A percentile compares a stretch with the other conserved stretches of the same genome.
phyloP scores from a whole-genome alignment of 2,888 invertebrate species.

The Epistrophella euchroma region DNA sequence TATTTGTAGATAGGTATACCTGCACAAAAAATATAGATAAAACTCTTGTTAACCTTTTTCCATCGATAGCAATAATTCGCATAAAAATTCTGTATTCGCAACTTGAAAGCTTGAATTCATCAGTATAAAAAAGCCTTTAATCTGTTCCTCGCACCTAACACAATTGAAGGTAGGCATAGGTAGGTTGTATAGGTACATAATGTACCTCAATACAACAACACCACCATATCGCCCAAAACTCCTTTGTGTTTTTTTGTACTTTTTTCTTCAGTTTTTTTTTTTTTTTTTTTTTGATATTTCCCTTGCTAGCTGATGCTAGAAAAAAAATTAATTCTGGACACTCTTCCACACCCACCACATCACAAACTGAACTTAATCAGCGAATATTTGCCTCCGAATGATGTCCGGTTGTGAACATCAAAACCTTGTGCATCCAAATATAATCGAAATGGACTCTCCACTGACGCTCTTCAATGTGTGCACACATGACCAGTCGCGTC shows the following conservation, averaged over 20 bases:
- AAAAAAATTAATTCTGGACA: conserved; percentile 34
- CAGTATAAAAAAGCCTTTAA: conserved; percentile 43
- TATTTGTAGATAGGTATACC: background rate
- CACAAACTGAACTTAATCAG: conserved; percentile 73
- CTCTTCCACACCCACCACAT: conserved; percentile 39
- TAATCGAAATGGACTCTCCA: conserved; percentile 74
- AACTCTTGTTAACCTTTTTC: conserved; percentile 4
- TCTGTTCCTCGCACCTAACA: conserved; percentile 64
- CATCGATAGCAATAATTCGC: conserved; percentile 20
- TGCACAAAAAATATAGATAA: conserved; percentile 9
- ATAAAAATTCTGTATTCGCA: conserved; percentile 28
- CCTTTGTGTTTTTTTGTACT: background rate
- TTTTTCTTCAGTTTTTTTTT: conserved; percentile 9
- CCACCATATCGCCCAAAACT: background rate
- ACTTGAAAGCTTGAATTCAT: conserved; percentile 35
- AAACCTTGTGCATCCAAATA: conserved; percentile 70
- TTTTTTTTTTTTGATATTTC: conserved; percentile 8
- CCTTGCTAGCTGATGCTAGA: background rate
- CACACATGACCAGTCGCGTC: conserved; percentile 73
- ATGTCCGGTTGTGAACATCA: conserved; percentile 71
- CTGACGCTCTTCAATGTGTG: conserved; percentile 71
- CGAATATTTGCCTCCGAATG: conserved; percentile 70
- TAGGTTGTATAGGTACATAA: conserved; percentile 6
- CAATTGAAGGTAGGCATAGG: background rate
- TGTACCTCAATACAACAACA: background rate